Percentiles rank a stretch among this genome's conserved stretches.
Evolutionary conservation across 2,113 vertebrate genomes (phyloP).

Genomic region (Corynorhinus townsendii): DNA sequence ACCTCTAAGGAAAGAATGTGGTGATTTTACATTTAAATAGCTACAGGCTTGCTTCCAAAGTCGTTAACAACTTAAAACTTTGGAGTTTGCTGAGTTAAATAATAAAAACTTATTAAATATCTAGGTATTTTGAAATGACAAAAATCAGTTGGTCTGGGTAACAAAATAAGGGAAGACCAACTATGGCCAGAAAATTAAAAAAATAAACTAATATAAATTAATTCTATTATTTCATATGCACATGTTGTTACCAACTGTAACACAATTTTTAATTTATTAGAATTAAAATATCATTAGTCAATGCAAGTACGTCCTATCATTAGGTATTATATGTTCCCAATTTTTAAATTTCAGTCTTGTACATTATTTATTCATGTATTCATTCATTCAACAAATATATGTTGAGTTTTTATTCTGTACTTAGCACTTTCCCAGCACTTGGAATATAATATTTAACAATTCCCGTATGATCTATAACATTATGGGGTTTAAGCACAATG

Average conservation of each 20-base stretch:
- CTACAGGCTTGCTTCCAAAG: no score
- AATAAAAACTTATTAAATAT: no score
- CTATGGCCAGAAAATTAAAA: neutral
- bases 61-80: no score
- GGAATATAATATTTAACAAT: neutral
- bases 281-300: neutral
- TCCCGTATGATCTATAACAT: neutral
- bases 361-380: neutral
- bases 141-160: neutral
- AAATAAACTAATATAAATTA: neutral
- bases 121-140: no score
- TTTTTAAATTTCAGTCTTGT: neutral
- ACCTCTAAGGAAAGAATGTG: no score
- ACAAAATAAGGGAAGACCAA: neutral
- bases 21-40: no score
- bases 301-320: neutral
- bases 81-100: no score
- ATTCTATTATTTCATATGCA: neutral
- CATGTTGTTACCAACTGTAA: neutral
- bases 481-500: neutral
- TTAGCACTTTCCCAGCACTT: neutral
- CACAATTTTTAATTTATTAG: neutral
- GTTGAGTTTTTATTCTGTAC: neutral
- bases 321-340: neutral
- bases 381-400: neutral